phyloP scores from a whole-genome alignment of 2,888 invertebrate genomes.

The Dryobota labecula region DNA sequence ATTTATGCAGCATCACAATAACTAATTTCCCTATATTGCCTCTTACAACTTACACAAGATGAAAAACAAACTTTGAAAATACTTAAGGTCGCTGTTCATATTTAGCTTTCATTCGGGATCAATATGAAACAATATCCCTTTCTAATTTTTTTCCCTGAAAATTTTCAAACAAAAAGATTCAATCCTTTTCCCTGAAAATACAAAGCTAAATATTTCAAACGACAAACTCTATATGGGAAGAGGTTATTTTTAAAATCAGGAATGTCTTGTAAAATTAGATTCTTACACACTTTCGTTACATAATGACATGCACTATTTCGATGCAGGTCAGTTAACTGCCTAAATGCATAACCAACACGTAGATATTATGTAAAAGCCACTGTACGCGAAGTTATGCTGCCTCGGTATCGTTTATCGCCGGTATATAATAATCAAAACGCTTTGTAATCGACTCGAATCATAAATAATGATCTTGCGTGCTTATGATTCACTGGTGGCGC shows the following conservation, averaged over 20 bases:
- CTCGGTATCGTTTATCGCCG: slow-evolving; percentile 44
- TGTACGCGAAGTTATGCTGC: slow-evolving; percentile 51
- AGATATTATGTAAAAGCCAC: slow-evolving; percentile 45
- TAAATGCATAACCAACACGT: slow-evolving; percentile 40
- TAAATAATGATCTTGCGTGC: slow-evolving; percentile 57
- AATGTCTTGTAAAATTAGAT: slow-evolving; percentile 4
- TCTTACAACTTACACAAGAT: slow-evolving; percentile 14
- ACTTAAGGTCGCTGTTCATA: not conserved
- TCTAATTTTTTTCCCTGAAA: not conserved
- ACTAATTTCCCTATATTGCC: not conserved
- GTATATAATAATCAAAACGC: slow-evolving; percentile 44
- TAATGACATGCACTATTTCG: slow-evolving; percentile 33
- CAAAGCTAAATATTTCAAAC: not conserved
- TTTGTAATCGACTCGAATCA: slow-evolving; percentile 45
- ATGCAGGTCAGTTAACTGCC: slow-evolving; percentile 21
- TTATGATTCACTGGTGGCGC: slow-evolving; percentile 60
- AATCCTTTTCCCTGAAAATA: slow-evolving; percentile 6
- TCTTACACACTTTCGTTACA: slow-evolving; percentile 20
- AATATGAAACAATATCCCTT: not conserved
- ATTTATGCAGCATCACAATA: slow-evolving; percentile 17
- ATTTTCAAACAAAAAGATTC: not conserved
- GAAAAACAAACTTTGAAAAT: slow-evolving; percentile 24
- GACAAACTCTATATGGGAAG: too few species aligned
- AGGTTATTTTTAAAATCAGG: slow-evolving; percentile 3
- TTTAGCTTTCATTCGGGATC: slow-evolving; percentile 18